Conservation (phyloP, 1,140 invertebrate species). For the Carposina sasakii region DNA sequence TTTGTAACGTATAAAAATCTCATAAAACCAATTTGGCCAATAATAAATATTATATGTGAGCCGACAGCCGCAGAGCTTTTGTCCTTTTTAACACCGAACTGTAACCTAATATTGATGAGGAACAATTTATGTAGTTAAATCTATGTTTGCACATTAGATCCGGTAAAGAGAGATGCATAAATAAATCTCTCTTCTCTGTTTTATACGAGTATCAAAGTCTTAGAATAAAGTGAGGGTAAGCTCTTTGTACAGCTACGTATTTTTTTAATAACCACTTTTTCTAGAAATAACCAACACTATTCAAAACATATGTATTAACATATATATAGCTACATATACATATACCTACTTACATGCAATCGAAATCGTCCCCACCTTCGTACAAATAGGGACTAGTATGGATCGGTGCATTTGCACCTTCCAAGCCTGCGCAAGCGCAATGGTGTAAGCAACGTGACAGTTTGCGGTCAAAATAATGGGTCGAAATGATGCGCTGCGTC, state of each 20-base stretch:
- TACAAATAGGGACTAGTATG: too few relatives aligned
- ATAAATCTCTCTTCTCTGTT: not conserved
- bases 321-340: not conserved
- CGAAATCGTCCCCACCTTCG: not conserved
- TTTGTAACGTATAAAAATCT: conserved; percentile 25
- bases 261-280: not conserved
- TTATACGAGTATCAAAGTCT: not conserved
- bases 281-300: too few relatives aligned
- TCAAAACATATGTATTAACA: not conserved
- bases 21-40: conserved; percentile 31
- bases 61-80: not conserved
- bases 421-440: conserved; percentile 6
- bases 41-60: conserved; percentile 23
- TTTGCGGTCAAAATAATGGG: conserved; percentile 64
- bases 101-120: not conserved
- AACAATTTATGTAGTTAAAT: not conserved
- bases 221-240: not conserved
- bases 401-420: not conserved
- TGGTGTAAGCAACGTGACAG: conserved; percentile 38
- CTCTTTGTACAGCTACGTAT: not conserved
- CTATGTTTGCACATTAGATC: not conserved
- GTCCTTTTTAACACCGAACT: conserved; percentile 14
- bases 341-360: not conserved
- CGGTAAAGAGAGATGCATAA: not conserved
- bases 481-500: conserved; percentile 61